Percentiles rank a stretch among this genome's conserved stretches.
These are phyloP conservation scores for Hipparchia semele DNA, from an alignment of 2,888 invertebrate genomes.

Conservation along the genomic window DNA sequence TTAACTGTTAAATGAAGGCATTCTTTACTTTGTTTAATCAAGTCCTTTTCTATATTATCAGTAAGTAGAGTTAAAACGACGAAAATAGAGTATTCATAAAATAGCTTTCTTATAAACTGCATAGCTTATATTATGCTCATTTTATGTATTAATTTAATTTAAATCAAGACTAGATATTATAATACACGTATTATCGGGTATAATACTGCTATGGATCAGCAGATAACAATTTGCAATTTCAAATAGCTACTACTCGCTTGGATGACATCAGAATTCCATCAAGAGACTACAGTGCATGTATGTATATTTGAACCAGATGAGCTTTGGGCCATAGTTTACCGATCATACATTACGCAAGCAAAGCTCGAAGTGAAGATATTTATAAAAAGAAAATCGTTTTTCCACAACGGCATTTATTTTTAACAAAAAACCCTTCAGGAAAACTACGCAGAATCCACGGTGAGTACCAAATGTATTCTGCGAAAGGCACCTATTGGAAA, in stretches of 20 bases:
- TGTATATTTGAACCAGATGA: conserved; percentile 67
- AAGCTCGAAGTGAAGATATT: background rate
- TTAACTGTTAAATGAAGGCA: too few species aligned
- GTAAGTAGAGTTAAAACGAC: too few species aligned
- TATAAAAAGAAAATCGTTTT: conserved; percentile 7
- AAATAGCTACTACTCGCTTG: conserved; percentile 43
- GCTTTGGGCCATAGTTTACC: conserved; percentile 57
- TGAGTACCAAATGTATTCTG: conserved; percentile 4
- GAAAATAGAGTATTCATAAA: too few species aligned
- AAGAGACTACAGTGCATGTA: conserved; percentile 48
- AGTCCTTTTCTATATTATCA: too few species aligned
- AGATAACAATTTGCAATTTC: conserved; percentile 15
- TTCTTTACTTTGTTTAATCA: too few species aligned
- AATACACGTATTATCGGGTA: background rate
- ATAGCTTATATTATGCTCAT: too few species aligned
- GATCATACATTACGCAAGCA: conserved; percentile 39
- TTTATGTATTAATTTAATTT: too few species aligned
- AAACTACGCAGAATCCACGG: conserved; percentile 17
- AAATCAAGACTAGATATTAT: too few species aligned
- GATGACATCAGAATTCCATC: conserved; percentile 70
- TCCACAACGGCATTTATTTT: conserved; percentile 2
- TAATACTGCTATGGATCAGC: background rate
- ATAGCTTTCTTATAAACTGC: too few species aligned
- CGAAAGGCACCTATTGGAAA: conserved; percentile 5
- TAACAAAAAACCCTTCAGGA: conserved; percentile 2